A percentile compares a stretch with the other conserved stretches of the same genome.
Conservation (phyloP, 2,888 invertebrate genomes). For the Cerastis rubricosa region DNA sequence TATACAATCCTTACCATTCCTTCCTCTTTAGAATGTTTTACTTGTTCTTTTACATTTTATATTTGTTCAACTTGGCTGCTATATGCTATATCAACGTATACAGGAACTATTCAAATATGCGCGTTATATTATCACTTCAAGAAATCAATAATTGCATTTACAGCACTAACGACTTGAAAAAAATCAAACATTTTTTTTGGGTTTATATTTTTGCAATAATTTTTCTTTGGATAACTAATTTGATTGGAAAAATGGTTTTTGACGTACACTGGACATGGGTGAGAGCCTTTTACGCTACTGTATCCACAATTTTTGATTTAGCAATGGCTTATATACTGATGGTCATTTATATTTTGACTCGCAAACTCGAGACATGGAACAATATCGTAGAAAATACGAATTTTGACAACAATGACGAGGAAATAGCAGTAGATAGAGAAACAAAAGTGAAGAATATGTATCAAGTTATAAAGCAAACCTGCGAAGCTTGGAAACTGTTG, state of each 20-base stretch:
- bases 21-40: conserved; percentile 23
- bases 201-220: background rate
- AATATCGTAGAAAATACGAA: conserved; percentile 1
- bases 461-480: conserved; percentile 21
- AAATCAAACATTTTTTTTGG: conserved; percentile 3
- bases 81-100: background rate
- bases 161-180: conserved; percentile 13
- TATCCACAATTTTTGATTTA: conserved; percentile 27
- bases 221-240: conserved; percentile 3
- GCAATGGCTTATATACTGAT: conserved; percentile 17
- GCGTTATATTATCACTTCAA: background rate
- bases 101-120: background rate
- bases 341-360: conserved; percentile 30
- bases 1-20: conserved; percentile 20
- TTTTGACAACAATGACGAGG: background rate
- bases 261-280: conserved; percentile 25
- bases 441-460: background rate
- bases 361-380: conserved; percentile 41
- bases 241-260: conserved; percentile 25
- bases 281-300: background rate
- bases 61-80: background rate
- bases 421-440: background rate
- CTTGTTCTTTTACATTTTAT: conserved; percentile 7
- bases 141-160: conserved; percentile 18
- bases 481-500: conserved; percentile 15